phyloP scores from a whole-genome alignment of 2,888 invertebrate species.

The Tridacna crocea region DNA sequence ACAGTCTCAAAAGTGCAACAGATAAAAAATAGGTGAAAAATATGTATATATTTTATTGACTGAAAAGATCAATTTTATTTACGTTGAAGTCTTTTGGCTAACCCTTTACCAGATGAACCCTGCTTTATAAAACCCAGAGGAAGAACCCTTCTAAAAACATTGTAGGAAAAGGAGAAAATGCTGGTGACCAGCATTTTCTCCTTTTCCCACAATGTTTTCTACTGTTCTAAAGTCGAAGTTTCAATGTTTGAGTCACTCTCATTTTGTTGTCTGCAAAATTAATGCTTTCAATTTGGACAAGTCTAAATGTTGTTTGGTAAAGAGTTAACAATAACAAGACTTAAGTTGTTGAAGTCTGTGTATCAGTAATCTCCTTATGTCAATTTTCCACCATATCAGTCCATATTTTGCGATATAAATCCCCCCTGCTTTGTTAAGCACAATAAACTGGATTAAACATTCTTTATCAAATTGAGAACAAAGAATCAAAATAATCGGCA shows the following conservation, averaged over 20 bases:
- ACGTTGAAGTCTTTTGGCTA: too few relatives aligned
- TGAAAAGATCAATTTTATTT: too few relatives aligned
- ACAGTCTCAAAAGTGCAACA: too few relatives aligned
- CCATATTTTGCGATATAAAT: conserved; percentile 15
- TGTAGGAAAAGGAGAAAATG: not conserved
- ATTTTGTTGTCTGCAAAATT: too few relatives aligned
- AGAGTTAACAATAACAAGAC: not conserved
- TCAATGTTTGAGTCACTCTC: too few relatives aligned
- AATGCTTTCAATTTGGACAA: too few relatives aligned
- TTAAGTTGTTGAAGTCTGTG: conserved; percentile 10
- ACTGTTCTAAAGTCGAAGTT: too few relatives aligned
- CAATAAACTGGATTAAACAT: conserved; percentile 3
- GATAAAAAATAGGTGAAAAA: too few relatives aligned
- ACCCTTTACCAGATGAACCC: too few relatives aligned
- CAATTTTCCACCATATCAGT: conserved; percentile 13
- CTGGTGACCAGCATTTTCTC: not conserved
- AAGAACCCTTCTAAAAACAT: too few relatives aligned
- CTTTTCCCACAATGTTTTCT: not conserved
- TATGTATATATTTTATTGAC: too few relatives aligned
- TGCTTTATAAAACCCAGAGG: too few relatives aligned
- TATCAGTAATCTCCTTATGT: conserved; percentile 11
- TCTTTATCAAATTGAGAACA: conserved; percentile 1
- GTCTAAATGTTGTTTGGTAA: not conserved
- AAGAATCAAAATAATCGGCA: not conserved
- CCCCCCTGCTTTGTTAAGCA: conserved; percentile 28